Conservation (phyloP, 2,113 vertebrate species). For the Phaethornis superciliosus region DNA sequence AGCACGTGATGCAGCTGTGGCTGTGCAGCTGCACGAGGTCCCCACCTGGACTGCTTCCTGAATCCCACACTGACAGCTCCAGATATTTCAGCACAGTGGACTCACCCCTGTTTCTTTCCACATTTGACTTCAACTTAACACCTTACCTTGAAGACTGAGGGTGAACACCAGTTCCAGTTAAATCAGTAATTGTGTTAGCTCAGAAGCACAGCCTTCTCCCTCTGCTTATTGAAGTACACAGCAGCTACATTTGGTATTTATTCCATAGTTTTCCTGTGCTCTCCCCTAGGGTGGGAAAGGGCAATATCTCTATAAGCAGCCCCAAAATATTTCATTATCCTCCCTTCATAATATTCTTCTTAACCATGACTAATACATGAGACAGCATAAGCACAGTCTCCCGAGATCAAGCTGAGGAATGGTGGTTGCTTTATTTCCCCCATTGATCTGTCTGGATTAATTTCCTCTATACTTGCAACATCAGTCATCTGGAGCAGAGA, state of each 20-base stretch:
- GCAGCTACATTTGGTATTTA: background rate
- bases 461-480: background rate
- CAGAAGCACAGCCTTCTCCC: background rate
- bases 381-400: background rate
- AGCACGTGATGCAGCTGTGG: background rate
- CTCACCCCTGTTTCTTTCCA: background rate
- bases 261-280: background rate
- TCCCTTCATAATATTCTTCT: conserved; percentile 10
- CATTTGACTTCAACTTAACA: background rate
- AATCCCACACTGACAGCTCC: background rate
- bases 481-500: background rate
- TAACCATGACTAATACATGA: background rate
- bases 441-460: background rate
- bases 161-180: background rate
- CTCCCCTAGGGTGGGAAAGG: background rate
- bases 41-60: background rate
- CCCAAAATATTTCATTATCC: background rate
- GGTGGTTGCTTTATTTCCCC: background rate
- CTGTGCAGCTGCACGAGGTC: background rate
- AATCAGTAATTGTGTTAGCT: too few relatives aligned
- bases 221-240: background rate
- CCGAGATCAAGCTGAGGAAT: background rate
- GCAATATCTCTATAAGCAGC: background rate
- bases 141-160: background rate
- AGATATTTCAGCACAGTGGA: background rate